Conservation (phyloP, 2,113 vertebrate genomes). For the Oreotrochilus melanogaster region DNA sequence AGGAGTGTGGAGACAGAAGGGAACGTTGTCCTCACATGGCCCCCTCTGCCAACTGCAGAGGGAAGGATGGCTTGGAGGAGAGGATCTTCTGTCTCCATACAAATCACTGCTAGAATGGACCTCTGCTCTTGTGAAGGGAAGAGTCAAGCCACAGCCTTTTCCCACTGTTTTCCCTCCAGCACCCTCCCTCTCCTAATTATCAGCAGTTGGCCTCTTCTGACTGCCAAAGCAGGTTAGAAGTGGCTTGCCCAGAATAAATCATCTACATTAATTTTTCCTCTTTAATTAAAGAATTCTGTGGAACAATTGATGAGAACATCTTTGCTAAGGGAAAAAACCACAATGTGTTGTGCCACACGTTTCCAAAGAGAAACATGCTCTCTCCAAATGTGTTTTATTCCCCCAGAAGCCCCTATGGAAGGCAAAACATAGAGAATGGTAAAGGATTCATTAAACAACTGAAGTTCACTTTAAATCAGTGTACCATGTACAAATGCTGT, state of each 20-base stretch:
- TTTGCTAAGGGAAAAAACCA: neutral
- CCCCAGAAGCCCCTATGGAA: constrained; percentile 21
- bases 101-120: neutral
- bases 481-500: constrained; percentile 75
- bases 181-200: neutral
- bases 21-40: fast-evolving
- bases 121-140: neutral
- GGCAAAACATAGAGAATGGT: constrained; percentile 32
- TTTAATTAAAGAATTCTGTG: constrained; percentile 30
- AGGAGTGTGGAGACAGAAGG: neutral
- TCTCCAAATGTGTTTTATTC: neutral
- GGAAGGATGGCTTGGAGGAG: neutral
- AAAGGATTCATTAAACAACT: constrained; percentile 47
- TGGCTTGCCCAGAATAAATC: constrained; percentile 6
- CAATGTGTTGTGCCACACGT: neutral
- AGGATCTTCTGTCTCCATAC: neutral
- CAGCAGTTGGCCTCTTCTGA: constrained; percentile 2
- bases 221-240: neutral
- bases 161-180: neutral
- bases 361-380: neutral
- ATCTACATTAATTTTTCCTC: constrained; percentile 47
- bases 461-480: constrained; percentile 80
- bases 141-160: neutral
- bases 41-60: neutral
- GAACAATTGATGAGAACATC: neutral